These are phyloP conservation scores for Brachynemurus nebulosus DNA, from an alignment of 2,888 invertebrate genomes.

Conservation along the genomic window DNA sequence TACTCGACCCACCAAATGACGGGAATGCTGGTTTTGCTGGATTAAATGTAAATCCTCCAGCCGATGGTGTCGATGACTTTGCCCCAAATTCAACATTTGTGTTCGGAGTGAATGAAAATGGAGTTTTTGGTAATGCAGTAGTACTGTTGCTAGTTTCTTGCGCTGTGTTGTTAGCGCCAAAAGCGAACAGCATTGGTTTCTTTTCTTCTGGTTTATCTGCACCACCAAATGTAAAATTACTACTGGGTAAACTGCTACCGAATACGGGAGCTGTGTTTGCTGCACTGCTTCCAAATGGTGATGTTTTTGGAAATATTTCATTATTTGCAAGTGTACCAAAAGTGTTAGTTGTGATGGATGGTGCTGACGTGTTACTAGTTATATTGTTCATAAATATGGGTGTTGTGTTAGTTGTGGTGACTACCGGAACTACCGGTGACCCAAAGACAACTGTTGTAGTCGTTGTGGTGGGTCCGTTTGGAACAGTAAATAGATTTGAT, in stretches of 20 bases:
- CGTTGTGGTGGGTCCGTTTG: not conserved
- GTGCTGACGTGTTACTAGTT: constrained; percentile 8
- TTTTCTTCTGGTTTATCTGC: constrained; percentile 2
- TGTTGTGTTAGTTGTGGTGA: constrained; percentile 8
- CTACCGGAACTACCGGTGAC: not conserved
- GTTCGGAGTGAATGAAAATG: constrained; percentile 4
- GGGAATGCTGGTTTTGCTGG: constrained; percentile 7
- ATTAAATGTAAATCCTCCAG: constrained; percentile 24
- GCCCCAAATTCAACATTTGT: not conserved
- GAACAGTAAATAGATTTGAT: not conserved
- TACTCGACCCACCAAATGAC: not conserved
- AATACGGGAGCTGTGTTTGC: constrained; percentile 9
- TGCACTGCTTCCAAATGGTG: constrained; percentile 5
- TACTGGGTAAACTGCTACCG: constrained; percentile 8
- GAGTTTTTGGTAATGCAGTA: not conserved
- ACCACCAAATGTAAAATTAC: constrained; percentile 3
- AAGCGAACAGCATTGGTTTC: not conserved
- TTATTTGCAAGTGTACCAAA: too few relatives aligned
- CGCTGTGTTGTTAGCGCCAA: too few relatives aligned
- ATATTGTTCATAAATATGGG: too few relatives aligned
- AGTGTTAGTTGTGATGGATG: too few relatives aligned
- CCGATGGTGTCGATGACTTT: constrained; percentile 3
- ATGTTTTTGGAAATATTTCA: too few relatives aligned
- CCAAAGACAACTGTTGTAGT: not conserved
- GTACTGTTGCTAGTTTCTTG: constrained; percentile 19